Percentiles rank a stretch among this genome's conserved stretches.
Conservation (phyloP, 2,113 vertebrate species). For the Nothocercus julius region DNA sequence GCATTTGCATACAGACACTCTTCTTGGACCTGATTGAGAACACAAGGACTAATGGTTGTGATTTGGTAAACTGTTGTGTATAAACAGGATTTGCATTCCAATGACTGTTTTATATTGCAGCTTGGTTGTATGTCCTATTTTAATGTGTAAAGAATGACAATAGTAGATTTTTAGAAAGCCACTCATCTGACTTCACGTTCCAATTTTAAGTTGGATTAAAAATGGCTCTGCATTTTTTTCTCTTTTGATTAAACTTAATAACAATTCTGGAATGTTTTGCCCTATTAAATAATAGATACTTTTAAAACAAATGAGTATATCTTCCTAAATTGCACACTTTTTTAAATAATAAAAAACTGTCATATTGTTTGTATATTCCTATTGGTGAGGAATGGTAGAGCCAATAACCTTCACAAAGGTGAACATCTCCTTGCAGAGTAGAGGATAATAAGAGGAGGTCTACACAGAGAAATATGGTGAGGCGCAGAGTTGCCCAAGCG, state of each 20-base stretch:
- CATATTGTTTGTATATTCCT: background rate
- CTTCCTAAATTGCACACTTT: background rate
- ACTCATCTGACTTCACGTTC: background rate
- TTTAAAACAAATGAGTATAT: background rate
- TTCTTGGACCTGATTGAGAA: constrained; percentile 26
- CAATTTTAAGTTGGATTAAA: constrained; percentile 33
- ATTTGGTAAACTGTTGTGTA: constrained; percentile 40
- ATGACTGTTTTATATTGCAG: constrained; percentile 25
- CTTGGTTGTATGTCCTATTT: constrained; percentile 32
- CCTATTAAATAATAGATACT: background rate
- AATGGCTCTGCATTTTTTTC: background rate
- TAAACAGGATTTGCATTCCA: constrained; percentile 39
- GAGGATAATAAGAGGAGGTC: background rate
- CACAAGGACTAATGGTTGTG: background rate
- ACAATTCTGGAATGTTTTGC: background rate
- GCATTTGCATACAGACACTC: constrained; percentile 19
- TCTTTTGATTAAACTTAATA: background rate
- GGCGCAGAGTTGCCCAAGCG: fast-evolving
- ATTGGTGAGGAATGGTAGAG: background rate
- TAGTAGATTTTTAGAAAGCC: constrained; percentile 13
- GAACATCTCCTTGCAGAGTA: background rate
- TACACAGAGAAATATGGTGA: background rate
- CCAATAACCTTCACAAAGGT: background rate
- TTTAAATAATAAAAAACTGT: background rate
- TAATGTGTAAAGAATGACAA: background rate